phyloP scores from a whole-genome alignment of 2,888 invertebrate genomes.

The Andrena marginata region DNA sequence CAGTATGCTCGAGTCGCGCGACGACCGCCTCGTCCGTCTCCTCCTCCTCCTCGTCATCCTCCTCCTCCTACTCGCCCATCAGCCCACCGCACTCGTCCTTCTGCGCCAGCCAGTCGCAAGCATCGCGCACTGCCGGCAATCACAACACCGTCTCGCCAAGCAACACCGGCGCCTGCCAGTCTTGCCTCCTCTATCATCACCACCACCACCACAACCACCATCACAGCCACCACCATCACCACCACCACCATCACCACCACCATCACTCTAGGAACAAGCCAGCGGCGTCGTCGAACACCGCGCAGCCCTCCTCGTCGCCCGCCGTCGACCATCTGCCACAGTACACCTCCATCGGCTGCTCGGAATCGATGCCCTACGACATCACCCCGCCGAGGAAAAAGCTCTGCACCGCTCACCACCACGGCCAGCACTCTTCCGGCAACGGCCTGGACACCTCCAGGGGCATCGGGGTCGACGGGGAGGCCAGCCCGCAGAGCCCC shows the following conservation, averaged over 20 bases:
- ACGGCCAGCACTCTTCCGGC: conserved; percentile 70
- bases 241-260: conserved; percentile 76
- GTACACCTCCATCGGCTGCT: conserved; percentile 56
- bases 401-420: conserved; percentile 77
- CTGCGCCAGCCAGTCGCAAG: conserved; percentile 57
- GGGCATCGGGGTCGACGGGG: conserved; percentile 52
- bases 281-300: conserved; percentile 23
- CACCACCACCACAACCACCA: conserved; percentile 75
- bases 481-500: conserved; percentile 69
- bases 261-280: conserved; percentile 76
- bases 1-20: conserved; percentile 66
- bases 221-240: conserved; percentile 75
- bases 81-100: conserved; percentile 60
- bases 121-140: conserved; percentile 41
- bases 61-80: conserved; percentile 49
- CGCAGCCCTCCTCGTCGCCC: conserved; percentile 43
- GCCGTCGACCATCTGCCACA: conserved; percentile 60
- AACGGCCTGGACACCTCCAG: conserved; percentile 62
- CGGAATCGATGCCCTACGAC: conserved; percentile 64
- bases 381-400: conserved; percentile 78
- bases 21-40: conserved; percentile 58
- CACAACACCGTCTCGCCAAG: conserved; percentile 50
- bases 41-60: conserved; percentile 37
- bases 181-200: conserved; percentile 71
- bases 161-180: conserved; percentile 64